phyloP scores from a whole-genome alignment of 2,888 invertebrate species.

The Morpho helenor region DNA sequence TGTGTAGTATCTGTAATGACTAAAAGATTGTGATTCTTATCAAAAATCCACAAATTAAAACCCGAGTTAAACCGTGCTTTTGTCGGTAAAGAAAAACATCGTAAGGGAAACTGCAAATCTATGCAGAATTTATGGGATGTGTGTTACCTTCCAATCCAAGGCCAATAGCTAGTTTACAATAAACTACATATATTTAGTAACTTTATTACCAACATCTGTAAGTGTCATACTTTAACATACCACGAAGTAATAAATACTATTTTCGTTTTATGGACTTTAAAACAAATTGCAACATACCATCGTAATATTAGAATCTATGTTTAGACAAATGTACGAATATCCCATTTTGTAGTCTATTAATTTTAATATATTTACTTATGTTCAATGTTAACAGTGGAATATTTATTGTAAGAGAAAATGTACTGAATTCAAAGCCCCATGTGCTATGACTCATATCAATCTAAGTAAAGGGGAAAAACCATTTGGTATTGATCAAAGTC shows the following conservation, averaged over 20 bases:
- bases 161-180: no score
- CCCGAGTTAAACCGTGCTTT: no score
- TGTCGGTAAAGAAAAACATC: no score
- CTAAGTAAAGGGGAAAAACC: slow-evolving; percentile 15
- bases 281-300: slow-evolving; percentile 16
- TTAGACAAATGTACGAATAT: background rate
- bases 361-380: no score
- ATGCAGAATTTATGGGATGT: no score
- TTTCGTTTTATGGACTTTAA: slow-evolving; percentile 15
- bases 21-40: no score
- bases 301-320: slow-evolving; percentile 4
- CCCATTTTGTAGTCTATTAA: background rate
- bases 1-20: no score
- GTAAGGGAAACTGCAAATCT: no score
- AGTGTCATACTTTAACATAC: slow-evolving; percentile 13
- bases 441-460: slow-evolving; percentile 12
- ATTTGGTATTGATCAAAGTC: slow-evolving; percentile 12
- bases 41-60: no score
- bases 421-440: background rate
- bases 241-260: slow-evolving; percentile 12
- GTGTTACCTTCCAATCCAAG: no score
- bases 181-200: background rate
- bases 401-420: background rate
- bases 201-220: background rate
- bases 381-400: no score